Conservation (phyloP, 2,888 invertebrate genomes). For the Synanthedon andrenaeformis region DNA sequence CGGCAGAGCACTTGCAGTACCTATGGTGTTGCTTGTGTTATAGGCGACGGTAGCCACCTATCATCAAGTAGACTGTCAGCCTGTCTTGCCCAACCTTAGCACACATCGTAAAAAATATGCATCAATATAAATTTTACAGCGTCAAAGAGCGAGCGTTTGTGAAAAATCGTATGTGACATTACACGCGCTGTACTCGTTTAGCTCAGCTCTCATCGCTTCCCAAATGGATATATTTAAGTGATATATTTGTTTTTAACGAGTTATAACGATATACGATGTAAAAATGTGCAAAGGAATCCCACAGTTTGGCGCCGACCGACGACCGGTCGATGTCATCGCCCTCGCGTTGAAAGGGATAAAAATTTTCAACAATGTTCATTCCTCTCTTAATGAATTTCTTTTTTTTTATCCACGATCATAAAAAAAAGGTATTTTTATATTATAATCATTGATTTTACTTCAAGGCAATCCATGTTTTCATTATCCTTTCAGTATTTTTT, state of each 20-base stretch:
- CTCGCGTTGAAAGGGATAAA: slow-evolving; percentile 1
- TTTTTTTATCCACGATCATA: not conserved
- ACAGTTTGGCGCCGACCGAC: slow-evolving; percentile 6
- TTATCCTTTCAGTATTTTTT: too few species aligned
- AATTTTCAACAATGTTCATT: not conserved
- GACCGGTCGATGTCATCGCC: slow-evolving; percentile 4
- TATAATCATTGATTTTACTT: not conserved
- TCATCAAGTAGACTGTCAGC: too few species aligned
- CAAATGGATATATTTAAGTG: slow-evolving; percentile 5
- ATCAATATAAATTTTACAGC: not conserved
- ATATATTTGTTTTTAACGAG: slow-evolving; percentile 11
- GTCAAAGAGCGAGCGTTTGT: not conserved
- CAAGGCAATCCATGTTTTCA: not conserved
- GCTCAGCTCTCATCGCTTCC: slow-evolving; percentile 5
- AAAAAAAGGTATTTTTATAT: too few species aligned
- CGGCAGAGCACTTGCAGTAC: too few species aligned
- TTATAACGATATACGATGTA: slow-evolving; percentile 3
- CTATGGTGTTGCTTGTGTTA: too few species aligned
- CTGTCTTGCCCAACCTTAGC: too few species aligned
- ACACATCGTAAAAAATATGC: not conserved
- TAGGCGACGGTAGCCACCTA: too few species aligned
- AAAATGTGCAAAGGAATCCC: slow-evolving; percentile 7
- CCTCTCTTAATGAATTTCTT: not conserved
- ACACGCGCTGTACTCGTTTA: slow-evolving; percentile 4
- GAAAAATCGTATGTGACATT: not conserved